phyloP scores from a whole-genome alignment of 2,888 invertebrate genomes.

The Orchestes rusci region DNA sequence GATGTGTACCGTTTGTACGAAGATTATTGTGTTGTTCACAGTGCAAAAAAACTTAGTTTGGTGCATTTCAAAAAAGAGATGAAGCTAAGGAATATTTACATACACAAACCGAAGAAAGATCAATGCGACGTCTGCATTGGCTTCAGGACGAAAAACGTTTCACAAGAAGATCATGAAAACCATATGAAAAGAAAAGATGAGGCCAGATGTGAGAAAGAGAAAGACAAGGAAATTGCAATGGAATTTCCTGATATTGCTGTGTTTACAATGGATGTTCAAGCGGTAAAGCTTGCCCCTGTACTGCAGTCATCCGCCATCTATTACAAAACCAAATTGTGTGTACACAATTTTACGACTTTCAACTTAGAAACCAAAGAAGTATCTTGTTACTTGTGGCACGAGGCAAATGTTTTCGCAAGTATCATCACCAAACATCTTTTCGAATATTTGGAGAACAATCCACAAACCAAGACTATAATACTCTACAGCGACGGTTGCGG shows the following conservation, averaged over 20 bases:
- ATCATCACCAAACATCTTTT: slow-evolving; percentile 18
- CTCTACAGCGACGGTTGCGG: slow-evolving; percentile 19
- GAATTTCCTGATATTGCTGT: neutral
- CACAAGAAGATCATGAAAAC: neutral
- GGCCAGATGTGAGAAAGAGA: neutral
- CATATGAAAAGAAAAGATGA: neutral
- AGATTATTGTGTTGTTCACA: neutral
- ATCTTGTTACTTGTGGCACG: slow-evolving; percentile 19
- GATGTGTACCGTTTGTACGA: neutral
- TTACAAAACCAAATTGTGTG: slow-evolving; percentile 24
- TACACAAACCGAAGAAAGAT: neutral
- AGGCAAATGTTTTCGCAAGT: slow-evolving; percentile 16
- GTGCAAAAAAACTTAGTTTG: neutral
- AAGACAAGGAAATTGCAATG: neutral
- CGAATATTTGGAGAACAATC: slow-evolving; percentile 14
- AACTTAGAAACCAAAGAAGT: slow-evolving; percentile 12
- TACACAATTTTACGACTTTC: slow-evolving; percentile 24
- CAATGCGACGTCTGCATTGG: neutral
- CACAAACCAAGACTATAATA: slow-evolving; percentile 11
- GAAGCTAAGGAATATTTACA: neutral
- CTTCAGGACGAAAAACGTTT: neutral
- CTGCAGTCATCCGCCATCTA: slow-evolving; percentile 19
- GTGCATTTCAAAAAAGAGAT: neutral
- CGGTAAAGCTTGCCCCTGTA: slow-evolving; percentile 9
- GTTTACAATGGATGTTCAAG: neutral